Conservation (phyloP, 2,888 invertebrate genomes). For the Ennomos fuscantarius region DNA sequence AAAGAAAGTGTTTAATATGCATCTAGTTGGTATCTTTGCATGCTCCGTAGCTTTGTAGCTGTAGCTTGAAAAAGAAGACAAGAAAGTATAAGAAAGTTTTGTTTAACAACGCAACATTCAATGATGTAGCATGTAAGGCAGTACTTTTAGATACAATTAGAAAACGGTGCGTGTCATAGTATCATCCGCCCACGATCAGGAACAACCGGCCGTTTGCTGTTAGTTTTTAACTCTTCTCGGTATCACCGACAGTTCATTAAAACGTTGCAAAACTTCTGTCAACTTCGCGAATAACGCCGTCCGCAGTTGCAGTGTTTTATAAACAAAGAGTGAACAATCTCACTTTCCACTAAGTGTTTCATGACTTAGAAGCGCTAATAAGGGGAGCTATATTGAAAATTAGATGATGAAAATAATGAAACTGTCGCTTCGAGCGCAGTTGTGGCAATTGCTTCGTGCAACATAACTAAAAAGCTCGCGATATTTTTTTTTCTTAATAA, state of each 20-base stretch:
- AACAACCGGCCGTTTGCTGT: conserved; percentile 13
- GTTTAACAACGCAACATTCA: no score
- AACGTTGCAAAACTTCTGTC: conserved; percentile 34
- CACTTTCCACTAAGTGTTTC: neutral
- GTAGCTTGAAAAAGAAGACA: no score
- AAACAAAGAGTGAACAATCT: conserved; percentile 14
- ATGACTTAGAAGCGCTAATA: no score
- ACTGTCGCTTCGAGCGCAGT: no score
- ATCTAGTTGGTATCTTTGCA: neutral
- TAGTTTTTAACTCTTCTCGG: conserved; percentile 27
- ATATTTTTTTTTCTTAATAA: no score
- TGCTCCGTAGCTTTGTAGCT: no score
- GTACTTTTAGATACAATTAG: conserved; percentile 1
- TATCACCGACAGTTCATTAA: conserved; percentile 41
- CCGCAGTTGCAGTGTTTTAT: neutral
- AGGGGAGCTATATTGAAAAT: no score
- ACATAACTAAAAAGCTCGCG: no score
- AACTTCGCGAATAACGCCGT: conserved; percentile 17
- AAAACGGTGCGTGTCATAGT: conserved; percentile 7
- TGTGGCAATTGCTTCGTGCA: no score
- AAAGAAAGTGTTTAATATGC: conserved; percentile 9
- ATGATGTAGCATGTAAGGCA: no score
- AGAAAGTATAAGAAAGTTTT: no score
- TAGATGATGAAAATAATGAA: no score
- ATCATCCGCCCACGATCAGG: conserved; percentile 1